Conservation (phyloP, 2,797 vertebrate species). For the Acipenser ruthenus region DNA sequence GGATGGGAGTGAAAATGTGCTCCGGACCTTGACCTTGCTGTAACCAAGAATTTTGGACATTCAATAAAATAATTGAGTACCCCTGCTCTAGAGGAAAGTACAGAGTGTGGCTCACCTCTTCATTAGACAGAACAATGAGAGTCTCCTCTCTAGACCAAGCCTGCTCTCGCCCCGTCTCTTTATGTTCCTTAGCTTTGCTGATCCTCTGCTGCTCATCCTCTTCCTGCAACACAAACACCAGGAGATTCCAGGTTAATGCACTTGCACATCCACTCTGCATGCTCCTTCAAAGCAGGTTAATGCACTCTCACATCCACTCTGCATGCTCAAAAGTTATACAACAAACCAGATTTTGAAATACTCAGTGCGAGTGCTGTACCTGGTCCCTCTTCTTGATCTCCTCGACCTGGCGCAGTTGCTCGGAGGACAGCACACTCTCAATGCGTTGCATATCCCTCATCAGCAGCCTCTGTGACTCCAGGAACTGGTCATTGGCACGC, state of each 20-base stretch:
- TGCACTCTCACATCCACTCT: too few species aligned
- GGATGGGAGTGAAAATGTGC: too few species aligned
- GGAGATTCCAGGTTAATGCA: not conserved
- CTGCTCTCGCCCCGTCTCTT: slow-evolving; percentile 62
- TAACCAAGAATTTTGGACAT: too few species aligned
- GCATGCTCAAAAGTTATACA: too few species aligned
- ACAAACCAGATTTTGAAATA: not conserved
- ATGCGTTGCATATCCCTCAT: slow-evolving; percentile 98
- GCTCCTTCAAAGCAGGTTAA: too few species aligned
- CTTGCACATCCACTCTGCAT: too few species aligned
- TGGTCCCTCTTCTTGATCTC: slow-evolving; percentile 92
- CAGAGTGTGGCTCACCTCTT: slow-evolving; percentile 65
- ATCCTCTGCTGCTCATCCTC: slow-evolving; percentile 82
- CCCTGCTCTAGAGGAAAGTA: too few species aligned
- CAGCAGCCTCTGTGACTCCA: slow-evolving; percentile 90
- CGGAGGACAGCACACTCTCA: slow-evolving; percentile 85
- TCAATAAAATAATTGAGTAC: too few species aligned
- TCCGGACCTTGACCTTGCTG: too few species aligned
- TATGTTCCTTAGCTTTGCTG: slow-evolving; percentile 72
- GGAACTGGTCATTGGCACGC: slow-evolving; percentile 94
- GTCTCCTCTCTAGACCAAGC: slow-evolving; percentile 66
- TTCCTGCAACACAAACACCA: slow-evolving; percentile 51
- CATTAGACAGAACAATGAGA: slow-evolving; percentile 66
- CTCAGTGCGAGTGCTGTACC: slow-evolving; percentile 48
- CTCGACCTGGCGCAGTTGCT: slow-evolving; percentile 95